Conservation (phyloP, 2,888 invertebrate species). For the Nomada ferruginata region DNA sequence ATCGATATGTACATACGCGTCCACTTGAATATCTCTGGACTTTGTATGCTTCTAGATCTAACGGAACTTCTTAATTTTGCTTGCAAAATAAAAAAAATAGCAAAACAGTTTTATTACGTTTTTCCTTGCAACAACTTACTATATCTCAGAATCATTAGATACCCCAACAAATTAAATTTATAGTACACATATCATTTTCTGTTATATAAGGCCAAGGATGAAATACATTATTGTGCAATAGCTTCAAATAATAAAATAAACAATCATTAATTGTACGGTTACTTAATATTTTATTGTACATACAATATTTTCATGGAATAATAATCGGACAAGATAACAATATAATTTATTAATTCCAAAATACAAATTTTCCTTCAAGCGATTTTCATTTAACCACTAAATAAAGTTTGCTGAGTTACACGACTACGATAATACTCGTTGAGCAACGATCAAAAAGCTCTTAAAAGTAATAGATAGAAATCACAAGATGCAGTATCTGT, state of each 20-base stretch:
- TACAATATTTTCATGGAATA: background rate
- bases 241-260: background rate
- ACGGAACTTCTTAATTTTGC: too few species aligned
- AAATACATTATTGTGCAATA: background rate
- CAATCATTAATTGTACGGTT: background rate
- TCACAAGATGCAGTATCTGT: background rate
- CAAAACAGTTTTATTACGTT: too few species aligned
- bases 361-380: too few species aligned
- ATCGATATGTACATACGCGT: too few species aligned
- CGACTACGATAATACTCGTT: background rate
- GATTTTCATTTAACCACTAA: background rate
- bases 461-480: background rate
- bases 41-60: too few species aligned
- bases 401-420: background rate
- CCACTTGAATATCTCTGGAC: too few species aligned
- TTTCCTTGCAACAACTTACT: too few species aligned
- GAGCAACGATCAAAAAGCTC: background rate
- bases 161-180: background rate
- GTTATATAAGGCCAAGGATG: slow-evolving; percentile 11
- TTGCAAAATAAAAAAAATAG: too few species aligned
- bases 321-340: background rate
- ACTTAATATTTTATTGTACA: background rate
- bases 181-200: background rate
- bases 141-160: background rate
- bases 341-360: too few species aligned